These are phyloP conservation scores for Camponotus fellah DNA, from an alignment of 2,888 invertebrate species.

Conservation along the genomic window DNA sequence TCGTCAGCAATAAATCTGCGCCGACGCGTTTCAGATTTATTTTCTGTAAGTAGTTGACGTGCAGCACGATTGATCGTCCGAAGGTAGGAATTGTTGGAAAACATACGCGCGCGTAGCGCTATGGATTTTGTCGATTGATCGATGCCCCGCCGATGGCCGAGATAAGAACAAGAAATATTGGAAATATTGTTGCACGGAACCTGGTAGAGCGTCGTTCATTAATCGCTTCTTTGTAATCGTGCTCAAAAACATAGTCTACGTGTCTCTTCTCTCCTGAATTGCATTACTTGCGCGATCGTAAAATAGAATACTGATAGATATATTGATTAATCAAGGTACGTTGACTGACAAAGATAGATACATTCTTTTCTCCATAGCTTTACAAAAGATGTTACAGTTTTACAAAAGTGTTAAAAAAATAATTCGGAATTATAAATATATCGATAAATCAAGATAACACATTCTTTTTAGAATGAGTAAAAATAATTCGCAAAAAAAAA, in stretches of 20 bases:
- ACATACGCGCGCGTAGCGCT: constrained; percentile 43
- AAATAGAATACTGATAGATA: constrained; percentile 39
- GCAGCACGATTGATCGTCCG: constrained; percentile 49
- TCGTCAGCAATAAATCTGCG: constrained; percentile 54
- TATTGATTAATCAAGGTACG: not conserved
- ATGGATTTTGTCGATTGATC: constrained; percentile 52
- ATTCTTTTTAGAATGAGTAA: not conserved
- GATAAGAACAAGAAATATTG: constrained; percentile 54
- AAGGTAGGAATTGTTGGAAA: constrained; percentile 44
- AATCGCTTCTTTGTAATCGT: constrained; percentile 45
- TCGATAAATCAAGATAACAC: constrained; percentile 26
- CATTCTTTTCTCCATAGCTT: not conserved
- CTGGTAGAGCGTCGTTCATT: constrained; percentile 29
- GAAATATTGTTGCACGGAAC: constrained; percentile 23
- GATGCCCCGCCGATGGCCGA: constrained; percentile 17
- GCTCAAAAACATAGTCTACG: constrained; percentile 10
- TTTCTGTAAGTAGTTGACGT: constrained; percentile 56
- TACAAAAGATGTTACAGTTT: not conserved
- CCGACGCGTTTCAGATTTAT: constrained; percentile 57
- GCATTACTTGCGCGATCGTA: constrained; percentile 15
- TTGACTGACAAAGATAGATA: not conserved
- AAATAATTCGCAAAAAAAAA: constrained; percentile 35
- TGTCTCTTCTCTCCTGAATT: not conserved
- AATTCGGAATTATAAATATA: constrained; percentile 38
- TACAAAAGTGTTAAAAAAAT: not conserved